These are phyloP conservation scores for Rostratula benghalensis DNA, from an alignment of 2,113 vertebrate genomes.

Conservation along the genomic window DNA sequence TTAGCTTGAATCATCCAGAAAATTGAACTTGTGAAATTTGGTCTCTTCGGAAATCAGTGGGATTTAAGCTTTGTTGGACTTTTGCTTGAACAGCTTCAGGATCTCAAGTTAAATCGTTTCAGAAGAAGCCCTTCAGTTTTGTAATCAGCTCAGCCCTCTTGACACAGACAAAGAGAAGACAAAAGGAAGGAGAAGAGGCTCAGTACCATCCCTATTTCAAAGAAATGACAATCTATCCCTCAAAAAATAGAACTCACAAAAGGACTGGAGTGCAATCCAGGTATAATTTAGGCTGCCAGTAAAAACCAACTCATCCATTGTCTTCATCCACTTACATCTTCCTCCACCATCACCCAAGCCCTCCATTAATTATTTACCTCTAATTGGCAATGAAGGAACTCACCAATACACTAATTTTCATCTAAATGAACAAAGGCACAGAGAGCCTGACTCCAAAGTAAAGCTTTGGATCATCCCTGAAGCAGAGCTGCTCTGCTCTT, in stretches of 20 bases:
- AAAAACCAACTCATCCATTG: background rate
- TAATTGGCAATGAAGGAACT: background rate
- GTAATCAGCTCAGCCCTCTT: background rate
- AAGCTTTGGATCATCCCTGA: background rate
- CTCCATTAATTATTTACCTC: background rate
- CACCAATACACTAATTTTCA: background rate
- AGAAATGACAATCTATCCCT: background rate
- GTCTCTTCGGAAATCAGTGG: background rate
- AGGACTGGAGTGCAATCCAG: background rate
- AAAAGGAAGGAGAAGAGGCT: background rate
- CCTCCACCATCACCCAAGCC: background rate
- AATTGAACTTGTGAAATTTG: background rate
- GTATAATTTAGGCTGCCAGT: background rate
- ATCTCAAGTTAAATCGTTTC: background rate
- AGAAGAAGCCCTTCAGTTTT: background rate
- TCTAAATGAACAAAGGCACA: background rate
- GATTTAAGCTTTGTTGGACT: background rate
- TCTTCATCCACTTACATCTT: background rate
- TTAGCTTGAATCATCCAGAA: background rate
- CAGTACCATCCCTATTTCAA: background rate
- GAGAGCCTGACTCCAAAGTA: background rate
- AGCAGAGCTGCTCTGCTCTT: constrained; percentile 8
- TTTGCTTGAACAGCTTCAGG: background rate
- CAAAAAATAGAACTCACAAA: background rate
- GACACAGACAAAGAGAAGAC: background rate